A percentile compares a stretch with the other conserved stretches of the same genome.
phyloP scores from a whole-genome alignment of 2,888 invertebrate genomes.

The Pammene aurita region DNA sequence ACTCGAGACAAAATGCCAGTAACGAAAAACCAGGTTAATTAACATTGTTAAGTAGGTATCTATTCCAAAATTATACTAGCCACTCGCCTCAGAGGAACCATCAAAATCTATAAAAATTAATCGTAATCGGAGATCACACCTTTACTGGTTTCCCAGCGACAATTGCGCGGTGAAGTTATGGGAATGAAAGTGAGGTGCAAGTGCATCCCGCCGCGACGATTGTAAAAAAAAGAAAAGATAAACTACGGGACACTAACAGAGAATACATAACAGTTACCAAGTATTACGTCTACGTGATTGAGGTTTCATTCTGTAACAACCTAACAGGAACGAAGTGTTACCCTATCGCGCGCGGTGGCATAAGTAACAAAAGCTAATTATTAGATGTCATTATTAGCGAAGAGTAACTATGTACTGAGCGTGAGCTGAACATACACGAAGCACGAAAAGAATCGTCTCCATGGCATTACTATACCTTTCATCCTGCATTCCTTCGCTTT shows the following conservation, averaged over 20 bases:
- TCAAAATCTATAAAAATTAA: not conserved
- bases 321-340: too few relatives aligned
- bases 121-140: not conserved
- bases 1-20: constrained; percentile 22
- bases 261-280: not conserved
- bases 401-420: too few relatives aligned
- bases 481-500: not conserved
- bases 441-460: too few relatives aligned
- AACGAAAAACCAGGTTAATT: not conserved
- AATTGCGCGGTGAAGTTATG: not conserved
- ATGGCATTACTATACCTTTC: too few relatives aligned
- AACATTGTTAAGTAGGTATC: too few relatives aligned
- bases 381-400: too few relatives aligned
- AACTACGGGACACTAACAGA: constrained; percentile 40
- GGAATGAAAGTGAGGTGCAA: constrained; percentile 20
- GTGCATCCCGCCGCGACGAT: constrained; percentile 52
- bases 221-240: constrained; percentile 56
- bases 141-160: not conserved
- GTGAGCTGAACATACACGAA: too few relatives aligned
- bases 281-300: not conserved
- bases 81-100: constrained; percentile 3
- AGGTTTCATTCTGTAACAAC: not conserved
- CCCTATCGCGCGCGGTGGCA: too few relatives aligned
- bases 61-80: not conserved
- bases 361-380: too few relatives aligned